Evolutionary conservation across 2,113 vertebrate genomes (phyloP).

Genomic region (Apeltes quadracus): DNA sequence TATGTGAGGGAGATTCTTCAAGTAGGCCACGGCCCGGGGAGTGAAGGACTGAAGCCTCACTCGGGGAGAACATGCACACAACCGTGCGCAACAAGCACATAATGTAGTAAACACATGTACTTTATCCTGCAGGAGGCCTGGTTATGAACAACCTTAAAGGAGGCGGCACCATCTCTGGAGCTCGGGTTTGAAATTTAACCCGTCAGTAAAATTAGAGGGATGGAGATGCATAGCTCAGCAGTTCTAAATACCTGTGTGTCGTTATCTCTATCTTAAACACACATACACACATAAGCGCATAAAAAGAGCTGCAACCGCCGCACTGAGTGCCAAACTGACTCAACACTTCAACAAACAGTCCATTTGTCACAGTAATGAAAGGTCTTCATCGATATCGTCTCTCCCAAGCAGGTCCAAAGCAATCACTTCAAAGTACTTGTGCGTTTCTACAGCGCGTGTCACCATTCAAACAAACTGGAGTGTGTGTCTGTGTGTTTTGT

Average conservation of each 20-base stretch:
- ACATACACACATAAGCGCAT: not conserved
- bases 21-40: slow-evolving; percentile 72
- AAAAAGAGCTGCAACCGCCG: slow-evolving; percentile 17
- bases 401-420: slow-evolving; percentile 11
- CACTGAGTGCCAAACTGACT: slow-evolving; percentile 51
- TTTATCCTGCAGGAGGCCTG: not conserved
- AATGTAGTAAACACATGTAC: slow-evolving; percentile 12
- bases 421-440: slow-evolving; percentile 30
- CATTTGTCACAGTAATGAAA: slow-evolving; percentile 52
- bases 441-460: slow-evolving; percentile 8
- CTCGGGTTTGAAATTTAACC: slow-evolving; percentile 74
- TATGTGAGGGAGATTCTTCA: slow-evolving; percentile 68
- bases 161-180: slow-evolving; percentile 37
- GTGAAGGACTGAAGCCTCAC: slow-evolving; percentile 54
- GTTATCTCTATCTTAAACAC: slow-evolving; percentile 30
- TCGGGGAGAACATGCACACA: slow-evolving; percentile 29
- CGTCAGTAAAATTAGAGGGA: slow-evolving; percentile 77
- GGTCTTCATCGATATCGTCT: slow-evolving; percentile 44
- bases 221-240: slow-evolving; percentile 65
- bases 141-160: slow-evolving; percentile 45
- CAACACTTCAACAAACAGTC: slow-evolving; percentile 45
- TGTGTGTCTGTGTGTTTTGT: not conserved
- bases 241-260: slow-evolving; percentile 68
- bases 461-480: slow-evolving; percentile 11
- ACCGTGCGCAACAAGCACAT: slow-evolving; percentile 18